These are phyloP conservation scores for Liposcelis brunnea DNA, from an alignment of 2,888 invertebrate species.

Conservation along the genomic window DNA sequence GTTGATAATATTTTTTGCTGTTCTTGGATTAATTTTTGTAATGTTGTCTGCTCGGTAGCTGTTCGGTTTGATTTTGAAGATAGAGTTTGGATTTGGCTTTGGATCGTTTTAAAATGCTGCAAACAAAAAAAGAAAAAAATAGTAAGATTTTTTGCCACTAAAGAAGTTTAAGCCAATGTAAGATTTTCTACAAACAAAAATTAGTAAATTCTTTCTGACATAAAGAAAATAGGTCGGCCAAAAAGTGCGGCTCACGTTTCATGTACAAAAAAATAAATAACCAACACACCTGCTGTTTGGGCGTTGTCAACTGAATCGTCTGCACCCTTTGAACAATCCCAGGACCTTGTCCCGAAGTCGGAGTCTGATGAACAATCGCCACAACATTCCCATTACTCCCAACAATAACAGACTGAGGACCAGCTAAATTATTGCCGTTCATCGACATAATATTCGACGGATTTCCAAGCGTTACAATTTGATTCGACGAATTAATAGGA, in stretches of 20 bases:
- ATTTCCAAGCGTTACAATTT: background rate
- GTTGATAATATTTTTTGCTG: constrained; percentile 53
- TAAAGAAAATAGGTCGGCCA: too few relatives aligned
- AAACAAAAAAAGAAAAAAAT: constrained; percentile 13
- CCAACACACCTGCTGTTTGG: constrained; percentile 46
- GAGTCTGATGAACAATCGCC: constrained; percentile 16
- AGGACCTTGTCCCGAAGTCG: constrained; percentile 14
- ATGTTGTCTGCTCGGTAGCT: constrained; percentile 34
- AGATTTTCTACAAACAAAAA: background rate
- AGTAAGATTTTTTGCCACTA: background rate
- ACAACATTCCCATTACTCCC: constrained; percentile 16
- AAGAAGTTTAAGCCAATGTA: background rate
- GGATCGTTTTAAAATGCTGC: constrained; percentile 39
- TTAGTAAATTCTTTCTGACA: background rate
- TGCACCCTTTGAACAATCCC: constrained; percentile 38
- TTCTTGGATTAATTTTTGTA: constrained; percentile 44
- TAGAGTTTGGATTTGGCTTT: constrained; percentile 49
- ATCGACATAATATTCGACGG: background rate
- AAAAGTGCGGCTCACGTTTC: too few relatives aligned
- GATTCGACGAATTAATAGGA: background rate
- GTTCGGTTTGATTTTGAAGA: constrained; percentile 33
- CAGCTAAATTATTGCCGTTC: background rate
- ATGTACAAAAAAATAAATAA: too few relatives aligned
- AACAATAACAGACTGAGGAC: constrained; percentile 3
- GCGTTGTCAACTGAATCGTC: constrained; percentile 54